These are phyloP conservation scores for Aldrovandia affinis DNA, from an alignment of 2,797 vertebrate genomes.

Conservation along the genomic window DNA sequence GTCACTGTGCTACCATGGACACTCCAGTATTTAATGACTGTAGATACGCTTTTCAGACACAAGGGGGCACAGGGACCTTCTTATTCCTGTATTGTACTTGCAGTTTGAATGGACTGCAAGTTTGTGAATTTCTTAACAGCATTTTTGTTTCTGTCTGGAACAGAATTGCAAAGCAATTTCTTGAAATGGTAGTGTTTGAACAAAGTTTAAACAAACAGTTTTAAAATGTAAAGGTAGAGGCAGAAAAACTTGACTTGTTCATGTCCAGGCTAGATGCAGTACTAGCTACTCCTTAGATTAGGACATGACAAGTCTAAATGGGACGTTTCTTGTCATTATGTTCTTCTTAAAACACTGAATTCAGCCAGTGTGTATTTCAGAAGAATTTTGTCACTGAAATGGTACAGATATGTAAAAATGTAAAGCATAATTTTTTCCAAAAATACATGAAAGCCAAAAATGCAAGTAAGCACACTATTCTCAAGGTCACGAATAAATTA, in stretches of 20 bases:
- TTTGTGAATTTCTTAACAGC: background rate
- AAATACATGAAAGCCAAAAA: background rate
- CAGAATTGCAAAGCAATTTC: too few relatives aligned
- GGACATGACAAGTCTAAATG: too few relatives aligned
- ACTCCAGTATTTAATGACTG: background rate
- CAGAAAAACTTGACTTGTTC: too few relatives aligned
- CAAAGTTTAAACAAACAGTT: too few relatives aligned
- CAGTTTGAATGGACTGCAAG: background rate
- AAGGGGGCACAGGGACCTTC: constrained; percentile 16
- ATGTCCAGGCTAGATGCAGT: too few relatives aligned
- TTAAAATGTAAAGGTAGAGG: too few relatives aligned
- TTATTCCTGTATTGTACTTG: background rate
- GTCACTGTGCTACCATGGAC: background rate
- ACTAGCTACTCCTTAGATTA: too few relatives aligned
- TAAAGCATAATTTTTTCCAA: too few relatives aligned
- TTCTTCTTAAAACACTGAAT: too few relatives aligned
- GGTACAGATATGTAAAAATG: too few relatives aligned
- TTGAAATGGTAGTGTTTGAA: too few relatives aligned
- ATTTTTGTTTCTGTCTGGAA: background rate
- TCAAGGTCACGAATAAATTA: background rate
- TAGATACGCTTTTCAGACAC: constrained; percentile 11
- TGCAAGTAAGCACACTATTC: background rate
- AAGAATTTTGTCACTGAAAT: constrained; percentile 4
- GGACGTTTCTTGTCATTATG: too few relatives aligned
- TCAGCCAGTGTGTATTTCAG: background rate